Evolutionary conservation across 2,113 vertebrate genomes (phyloP).

Genomic region (Passer domesticus): DNA sequence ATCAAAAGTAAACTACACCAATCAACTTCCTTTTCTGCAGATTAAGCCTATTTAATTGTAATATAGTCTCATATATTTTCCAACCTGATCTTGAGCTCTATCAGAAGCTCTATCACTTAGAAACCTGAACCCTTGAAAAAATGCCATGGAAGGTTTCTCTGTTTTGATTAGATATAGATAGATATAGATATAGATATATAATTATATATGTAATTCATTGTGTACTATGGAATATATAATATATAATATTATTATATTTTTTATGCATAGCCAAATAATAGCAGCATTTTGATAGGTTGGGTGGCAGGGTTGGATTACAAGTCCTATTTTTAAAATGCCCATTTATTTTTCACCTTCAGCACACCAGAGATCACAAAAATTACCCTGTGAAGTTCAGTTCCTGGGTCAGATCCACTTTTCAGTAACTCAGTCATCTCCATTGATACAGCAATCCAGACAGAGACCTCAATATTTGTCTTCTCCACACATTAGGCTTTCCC

Average conservation of each 20-base stretch:
- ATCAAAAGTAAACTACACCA: background rate
- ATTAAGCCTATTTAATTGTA: background rate
- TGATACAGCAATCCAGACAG: background rate
- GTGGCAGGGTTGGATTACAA: accelerated
- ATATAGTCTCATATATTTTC: background rate
- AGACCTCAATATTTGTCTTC: constrained; percentile 14
- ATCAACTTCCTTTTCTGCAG: background rate
- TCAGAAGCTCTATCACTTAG: background rate
- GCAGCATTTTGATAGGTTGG: background rate
- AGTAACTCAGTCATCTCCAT: background rate
- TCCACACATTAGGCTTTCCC: background rate
- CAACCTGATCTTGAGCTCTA: background rate
- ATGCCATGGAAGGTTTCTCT: background rate
- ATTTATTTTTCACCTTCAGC: background rate
- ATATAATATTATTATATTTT: background rate
- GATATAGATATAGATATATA: too few species aligned
- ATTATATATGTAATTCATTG: too few species aligned
- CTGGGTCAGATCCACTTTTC: background rate
- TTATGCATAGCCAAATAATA: background rate
- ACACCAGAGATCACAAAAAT: background rate
- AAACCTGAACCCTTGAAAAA: background rate
- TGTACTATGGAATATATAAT: too few species aligned
- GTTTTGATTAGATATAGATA: background rate
- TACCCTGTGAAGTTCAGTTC: background rate
- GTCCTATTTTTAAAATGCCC: background rate